Conservation (phyloP, 2,888 invertebrate species). For the Xanthia togata region DNA sequence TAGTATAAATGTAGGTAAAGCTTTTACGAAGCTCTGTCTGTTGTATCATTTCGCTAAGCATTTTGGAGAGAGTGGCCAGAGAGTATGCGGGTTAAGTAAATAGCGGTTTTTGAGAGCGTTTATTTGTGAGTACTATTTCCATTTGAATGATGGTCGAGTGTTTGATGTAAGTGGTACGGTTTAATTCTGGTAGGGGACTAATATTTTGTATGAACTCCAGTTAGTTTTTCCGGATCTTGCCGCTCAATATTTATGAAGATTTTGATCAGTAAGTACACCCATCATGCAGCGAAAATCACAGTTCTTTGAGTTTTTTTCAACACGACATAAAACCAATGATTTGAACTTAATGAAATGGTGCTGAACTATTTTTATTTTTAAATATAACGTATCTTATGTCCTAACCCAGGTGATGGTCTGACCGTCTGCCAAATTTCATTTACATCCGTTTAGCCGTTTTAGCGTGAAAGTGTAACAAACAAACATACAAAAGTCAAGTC, state of each 20-base stretch:
- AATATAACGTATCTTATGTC: too few species aligned
- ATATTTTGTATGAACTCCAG: background rate
- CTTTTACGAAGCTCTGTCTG: constrained; percentile 46
- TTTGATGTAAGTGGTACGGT: background rate
- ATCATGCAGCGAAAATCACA: background rate
- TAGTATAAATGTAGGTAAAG: constrained; percentile 36
- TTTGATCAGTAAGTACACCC: too few species aligned
- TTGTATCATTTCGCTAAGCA: constrained; percentile 59
- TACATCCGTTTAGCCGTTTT: too few species aligned
- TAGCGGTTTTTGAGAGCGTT: background rate
- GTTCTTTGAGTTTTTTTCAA: background rate
- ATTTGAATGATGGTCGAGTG: background rate
- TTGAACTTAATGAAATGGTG: background rate
- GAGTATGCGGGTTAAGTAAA: constrained; percentile 7
- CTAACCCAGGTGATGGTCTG: too few species aligned
- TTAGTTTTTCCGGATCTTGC: background rate
- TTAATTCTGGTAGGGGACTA: background rate
- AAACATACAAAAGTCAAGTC: too few species aligned
- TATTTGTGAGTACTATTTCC: background rate
- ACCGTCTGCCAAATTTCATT: too few species aligned
- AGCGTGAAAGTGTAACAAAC: too few species aligned
- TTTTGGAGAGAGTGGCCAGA: constrained; percentile 34
- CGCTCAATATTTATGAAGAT: background rate
- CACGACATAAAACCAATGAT: background rate
- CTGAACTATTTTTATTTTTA: too few species aligned